These are phyloP conservation scores for Microtus richardsoni DNA, from an alignment of 2,113 vertebrate species.

Conservation along the genomic window DNA sequence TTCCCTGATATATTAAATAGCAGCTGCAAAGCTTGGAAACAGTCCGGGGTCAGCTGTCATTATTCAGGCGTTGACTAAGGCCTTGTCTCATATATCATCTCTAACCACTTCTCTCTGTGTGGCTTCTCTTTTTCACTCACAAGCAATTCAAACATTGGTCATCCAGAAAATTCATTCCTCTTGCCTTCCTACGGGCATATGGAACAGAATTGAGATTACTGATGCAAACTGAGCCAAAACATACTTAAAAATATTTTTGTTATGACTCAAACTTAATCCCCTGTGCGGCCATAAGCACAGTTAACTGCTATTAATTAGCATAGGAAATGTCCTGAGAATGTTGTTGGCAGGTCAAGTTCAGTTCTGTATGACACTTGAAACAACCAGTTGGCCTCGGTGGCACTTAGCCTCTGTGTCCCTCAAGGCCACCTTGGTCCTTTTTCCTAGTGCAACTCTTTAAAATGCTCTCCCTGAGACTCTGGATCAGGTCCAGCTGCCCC, in stretches of 20 bases:
- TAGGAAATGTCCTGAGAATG: neutral
- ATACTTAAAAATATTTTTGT: constrained; percentile 40
- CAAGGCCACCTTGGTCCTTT: neutral
- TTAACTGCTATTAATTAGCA: constrained; percentile 13
- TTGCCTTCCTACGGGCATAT: constrained; percentile 47
- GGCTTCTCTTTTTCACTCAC: constrained; percentile 59
- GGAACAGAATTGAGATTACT: constrained; percentile 57
- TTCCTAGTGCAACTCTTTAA: neutral
- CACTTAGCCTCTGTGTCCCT: neutral
- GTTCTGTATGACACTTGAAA: neutral
- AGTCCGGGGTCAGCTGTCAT: neutral
- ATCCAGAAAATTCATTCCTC: constrained; percentile 65
- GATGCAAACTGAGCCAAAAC: constrained; percentile 14
- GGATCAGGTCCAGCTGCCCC: neutral
- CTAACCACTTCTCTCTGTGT: constrained; percentile 20
- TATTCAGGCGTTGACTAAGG: constrained; percentile 50
- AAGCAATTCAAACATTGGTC: constrained; percentile 56
- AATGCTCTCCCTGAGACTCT: neutral
- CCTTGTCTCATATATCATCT: constrained; percentile 35
- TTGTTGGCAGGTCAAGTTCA: neutral
- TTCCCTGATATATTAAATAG: constrained; percentile 57
- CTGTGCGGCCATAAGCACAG: neutral
- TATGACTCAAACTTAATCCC: constrained; percentile 10
- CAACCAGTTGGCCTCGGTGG: neutral
- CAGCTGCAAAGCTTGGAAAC: constrained; percentile 40